Conservation (phyloP, 1,140 invertebrate species). For the Thereuonema tuberculata region DNA sequence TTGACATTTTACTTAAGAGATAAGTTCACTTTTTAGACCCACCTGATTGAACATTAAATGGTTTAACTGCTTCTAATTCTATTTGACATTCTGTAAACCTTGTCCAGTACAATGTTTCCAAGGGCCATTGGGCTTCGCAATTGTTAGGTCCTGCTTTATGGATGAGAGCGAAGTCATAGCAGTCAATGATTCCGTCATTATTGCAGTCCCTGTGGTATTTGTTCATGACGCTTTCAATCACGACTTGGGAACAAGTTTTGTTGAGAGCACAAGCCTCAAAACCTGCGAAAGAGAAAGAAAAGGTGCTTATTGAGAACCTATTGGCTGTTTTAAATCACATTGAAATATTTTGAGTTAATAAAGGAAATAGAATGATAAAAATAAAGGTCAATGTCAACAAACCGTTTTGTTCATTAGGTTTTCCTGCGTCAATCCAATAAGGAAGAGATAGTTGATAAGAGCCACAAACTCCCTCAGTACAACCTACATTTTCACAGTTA, state of each 20-base stretch:
- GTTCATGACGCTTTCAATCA: constrained; percentile 62
- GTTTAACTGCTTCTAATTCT: not conserved
- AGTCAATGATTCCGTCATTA: constrained; percentile 54
- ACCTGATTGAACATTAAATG: too few species aligned
- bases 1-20: too few species aligned
- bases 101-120: not conserved
- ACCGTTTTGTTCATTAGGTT: too few species aligned
- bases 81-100: not conserved
- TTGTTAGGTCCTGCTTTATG: constrained; percentile 33
- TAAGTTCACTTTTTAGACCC: too few species aligned
- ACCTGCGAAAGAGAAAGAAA: too few species aligned
- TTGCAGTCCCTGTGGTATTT: constrained; percentile 68
- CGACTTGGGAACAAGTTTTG: constrained; percentile 52
- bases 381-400: not conserved
- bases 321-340: too few species aligned
- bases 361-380: not conserved
- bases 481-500: too few species aligned
- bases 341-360: too few species aligned
- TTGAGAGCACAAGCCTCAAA: constrained; percentile 58
- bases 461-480: too few species aligned
- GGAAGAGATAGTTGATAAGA: too few species aligned
- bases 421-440: too few species aligned
- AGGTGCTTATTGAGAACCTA: too few species aligned
- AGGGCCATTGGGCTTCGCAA: not conserved
- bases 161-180: constrained; percentile 65